A percentile compares a stretch with the other conserved stretches of the same genome.
These are phyloP conservation scores for Betta splendens DNA, from an alignment of 2,797 vertebrate genomes.

Conservation along the genomic window DNA sequence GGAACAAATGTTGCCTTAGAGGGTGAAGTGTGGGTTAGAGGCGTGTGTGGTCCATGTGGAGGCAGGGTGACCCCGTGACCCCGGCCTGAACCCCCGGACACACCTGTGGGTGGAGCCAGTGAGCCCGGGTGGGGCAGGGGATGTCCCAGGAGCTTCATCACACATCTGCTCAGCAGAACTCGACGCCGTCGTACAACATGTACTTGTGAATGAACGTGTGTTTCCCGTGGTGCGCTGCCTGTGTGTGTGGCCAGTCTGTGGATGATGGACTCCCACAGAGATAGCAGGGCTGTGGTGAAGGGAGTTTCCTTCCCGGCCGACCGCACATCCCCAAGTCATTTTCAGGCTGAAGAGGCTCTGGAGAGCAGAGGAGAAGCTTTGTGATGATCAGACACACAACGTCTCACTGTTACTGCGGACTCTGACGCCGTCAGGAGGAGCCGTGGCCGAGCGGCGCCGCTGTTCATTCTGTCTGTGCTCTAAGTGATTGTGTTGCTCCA, in stretches of 20 bases:
- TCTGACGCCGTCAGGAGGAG: too few relatives aligned
- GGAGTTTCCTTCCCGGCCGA: slow-evolving; percentile 70
- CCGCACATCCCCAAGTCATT: slow-evolving; percentile 63
- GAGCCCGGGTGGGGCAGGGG: slow-evolving; percentile 53
- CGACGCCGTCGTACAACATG: slow-evolving; percentile 4
- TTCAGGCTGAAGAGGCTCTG: slow-evolving; percentile 43
- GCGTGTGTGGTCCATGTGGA: slow-evolving; percentile 32
- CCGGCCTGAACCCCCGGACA: slow-evolving; percentile 21
- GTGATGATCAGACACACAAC: slow-evolving; percentile 47
- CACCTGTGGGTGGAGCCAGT: slow-evolving; percentile 51
- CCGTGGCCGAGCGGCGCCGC: too few relatives aligned
- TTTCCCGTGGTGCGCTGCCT: too few relatives aligned
- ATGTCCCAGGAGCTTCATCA: slow-evolving; percentile 53
- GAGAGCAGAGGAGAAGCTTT: slow-evolving; percentile 44
- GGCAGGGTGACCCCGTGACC: slow-evolving; percentile 44
- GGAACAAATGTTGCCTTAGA: too few relatives aligned
- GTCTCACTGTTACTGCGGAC: too few relatives aligned
- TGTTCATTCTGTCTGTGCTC: too few relatives aligned
- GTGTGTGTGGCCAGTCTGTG: slow-evolving; percentile 61
- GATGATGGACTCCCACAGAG: slow-evolving; percentile 72
- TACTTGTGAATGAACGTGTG: slow-evolving; percentile 23
- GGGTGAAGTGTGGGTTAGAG: not conserved
- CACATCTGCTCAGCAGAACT: slow-evolving; percentile 62
- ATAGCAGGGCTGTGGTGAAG: slow-evolving; percentile 69
- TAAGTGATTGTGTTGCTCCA: not conserved